Evolutionary conservation across 2,113 vertebrate species (phyloP).

Genomic region (Nipponia nippon): DNA sequence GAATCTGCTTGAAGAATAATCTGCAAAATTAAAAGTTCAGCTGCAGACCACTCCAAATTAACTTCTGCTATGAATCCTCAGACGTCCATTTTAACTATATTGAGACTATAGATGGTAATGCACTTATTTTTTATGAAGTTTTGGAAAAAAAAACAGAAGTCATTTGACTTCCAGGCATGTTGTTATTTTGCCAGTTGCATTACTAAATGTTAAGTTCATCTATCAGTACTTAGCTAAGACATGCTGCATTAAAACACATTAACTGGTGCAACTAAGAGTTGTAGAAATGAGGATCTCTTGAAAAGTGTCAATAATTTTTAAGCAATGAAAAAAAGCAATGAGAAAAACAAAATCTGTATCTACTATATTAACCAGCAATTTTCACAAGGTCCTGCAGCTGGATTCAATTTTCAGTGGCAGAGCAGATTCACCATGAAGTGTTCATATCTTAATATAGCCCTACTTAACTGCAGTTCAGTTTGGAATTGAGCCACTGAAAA

Average conservation of each 20-base stretch:
- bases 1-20: background rate
- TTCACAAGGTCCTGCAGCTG: background rate
- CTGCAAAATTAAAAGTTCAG: background rate
- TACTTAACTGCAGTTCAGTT: background rate
- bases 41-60: background rate
- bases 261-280: background rate
- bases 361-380: background rate
- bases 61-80: background rate
- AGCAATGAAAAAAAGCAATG: background rate
- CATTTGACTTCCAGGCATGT: background rate
- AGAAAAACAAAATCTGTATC: background rate
- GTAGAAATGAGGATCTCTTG: background rate
- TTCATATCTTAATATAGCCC: background rate
- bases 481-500: background rate
- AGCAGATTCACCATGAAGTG: background rate
- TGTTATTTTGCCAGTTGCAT: background rate
- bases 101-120: background rate
- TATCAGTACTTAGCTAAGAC: background rate
- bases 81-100: background rate
- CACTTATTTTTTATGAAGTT: background rate
- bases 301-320: background rate
- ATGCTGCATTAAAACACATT: background rate
- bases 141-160: background rate
- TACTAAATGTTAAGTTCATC: background rate
- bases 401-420: background rate